phyloP scores from a whole-genome alignment of 2,797 vertebrate species.

The Phataginus tetradactyla region DNA sequence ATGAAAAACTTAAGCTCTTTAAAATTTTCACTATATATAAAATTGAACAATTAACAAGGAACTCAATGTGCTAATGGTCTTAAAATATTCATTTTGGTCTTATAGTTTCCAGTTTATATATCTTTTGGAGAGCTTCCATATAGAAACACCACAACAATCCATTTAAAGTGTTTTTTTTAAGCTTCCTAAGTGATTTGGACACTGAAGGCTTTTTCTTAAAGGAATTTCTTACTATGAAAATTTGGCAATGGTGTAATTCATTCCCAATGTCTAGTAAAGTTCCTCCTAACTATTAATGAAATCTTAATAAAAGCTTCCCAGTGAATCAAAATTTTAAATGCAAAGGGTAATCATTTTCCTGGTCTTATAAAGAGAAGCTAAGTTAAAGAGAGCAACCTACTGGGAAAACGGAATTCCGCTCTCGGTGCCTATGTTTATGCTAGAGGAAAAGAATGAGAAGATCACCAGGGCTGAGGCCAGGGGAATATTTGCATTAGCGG shows the following conservation, averaged over 20 bases:
- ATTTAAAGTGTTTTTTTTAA: constrained; percentile 50
- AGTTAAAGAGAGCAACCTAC: neutral
- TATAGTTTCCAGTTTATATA: constrained; percentile 50
- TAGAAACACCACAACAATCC: constrained; percentile 52
- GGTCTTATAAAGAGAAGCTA: constrained; percentile 31
- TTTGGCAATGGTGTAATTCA: constrained; percentile 61
- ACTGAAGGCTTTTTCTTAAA: constrained; percentile 5
- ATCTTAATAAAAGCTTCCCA: constrained; percentile 71
- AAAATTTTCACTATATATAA: constrained; percentile 42
- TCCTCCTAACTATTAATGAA: constrained; percentile 65
- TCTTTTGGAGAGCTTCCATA: constrained; percentile 38
- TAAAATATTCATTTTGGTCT: constrained; percentile 52
- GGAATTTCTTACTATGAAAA: constrained; percentile 56
- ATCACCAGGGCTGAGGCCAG: neutral
- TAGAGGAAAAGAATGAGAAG: neutral
- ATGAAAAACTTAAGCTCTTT: constrained; percentile 32
- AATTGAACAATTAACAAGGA: constrained; percentile 43
- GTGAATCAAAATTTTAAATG: constrained; percentile 60
- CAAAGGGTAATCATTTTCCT: constrained; percentile 44
- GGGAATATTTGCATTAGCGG: neutral
- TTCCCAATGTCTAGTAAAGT: constrained; percentile 64
- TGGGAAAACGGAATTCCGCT: constrained; percentile 9
- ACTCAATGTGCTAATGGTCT: constrained; percentile 38
- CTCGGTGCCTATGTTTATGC: neutral
- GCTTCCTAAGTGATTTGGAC: constrained; percentile 56